Evolutionary conservation across 1,140 invertebrate species (phyloP), one percentile per base, ranked within the genome.

Genomic region (Brachionus calyciflorus): DNA sequence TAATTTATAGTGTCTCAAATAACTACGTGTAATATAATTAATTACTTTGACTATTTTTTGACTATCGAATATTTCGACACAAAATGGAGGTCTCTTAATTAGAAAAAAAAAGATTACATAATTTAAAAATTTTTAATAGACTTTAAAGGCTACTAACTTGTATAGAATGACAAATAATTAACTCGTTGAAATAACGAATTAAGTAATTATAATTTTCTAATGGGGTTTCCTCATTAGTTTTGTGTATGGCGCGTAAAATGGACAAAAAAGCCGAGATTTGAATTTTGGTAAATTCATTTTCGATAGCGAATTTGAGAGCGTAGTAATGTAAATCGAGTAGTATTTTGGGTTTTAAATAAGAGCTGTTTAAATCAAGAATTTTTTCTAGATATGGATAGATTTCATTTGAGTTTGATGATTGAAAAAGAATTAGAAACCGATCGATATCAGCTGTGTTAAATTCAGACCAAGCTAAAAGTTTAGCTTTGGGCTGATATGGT

Each of bases 251-350:
- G 44, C 69, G 69, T n/a, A 73, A 37, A 37, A 73, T 73, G 6
- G 69, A 51, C 46, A 73, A 0, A 51, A 73, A 73, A 3, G 69
- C 30, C 2, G 69, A 73, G 9, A 73, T 49, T 73, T 73, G 69
- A 30, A 73, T 30, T 24, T 73, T 73, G 12, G 46, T 24, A 30
- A 73, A 73, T 14, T 51, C 40, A 19, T 73, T 49, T 10, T 73
- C 48, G 24, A 73, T 73, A n/a, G 46, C 69, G 24, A 73, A 73
- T 6, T 49, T 28, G 6, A 73, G 17, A 17, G 69, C 69, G 26
- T 73, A 55, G 28, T 73, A 73, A 51, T 73, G 69, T 19, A 73
- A 28, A 49, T 73, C 69, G 6, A 73, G 28, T 30, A 73, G 17
- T 26, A 73, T 73, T 51, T 73, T 73, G 7, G 46, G 46, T 30